Base-by-base conservation (phyloP, 2,888 invertebrate species). In the Campoletis raptor region DNA sequence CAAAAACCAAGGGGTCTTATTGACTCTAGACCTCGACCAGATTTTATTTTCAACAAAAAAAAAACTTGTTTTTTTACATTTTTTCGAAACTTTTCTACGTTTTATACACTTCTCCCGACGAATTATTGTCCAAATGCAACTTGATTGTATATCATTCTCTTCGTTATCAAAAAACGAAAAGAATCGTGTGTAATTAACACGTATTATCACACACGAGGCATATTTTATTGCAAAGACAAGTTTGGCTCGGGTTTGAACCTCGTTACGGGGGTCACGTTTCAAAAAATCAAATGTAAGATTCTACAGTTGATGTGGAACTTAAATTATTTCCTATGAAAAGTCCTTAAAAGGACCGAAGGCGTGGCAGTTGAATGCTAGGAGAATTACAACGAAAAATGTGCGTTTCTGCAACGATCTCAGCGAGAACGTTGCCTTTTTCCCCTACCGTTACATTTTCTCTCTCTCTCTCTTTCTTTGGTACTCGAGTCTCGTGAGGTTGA, bases 391-490 rank as follows among this genome's bases (percentile, higher is more conserved):
- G 61, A 61, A 61, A 61, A 61, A 30, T 61, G 30, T 61, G 61
- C 61, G 30, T 30, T 61, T 6, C 30, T 61, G 30, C 57, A 45
- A 45, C 45, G 45, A 45, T 45, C 15, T 45, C 15, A 57, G 10
- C 24, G 57, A 57, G 57, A 57, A 12, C 24, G 57, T 57, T 57
- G 57, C 1, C 8, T 54, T 54, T 54, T n/a, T 54, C 52, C 52
- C 57, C 24, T 57, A 57, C 61, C 61, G 61, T 61, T 57, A 57
- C 57, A 57, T 61, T 61, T 30, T 61, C 57, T 30, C 12, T 57
- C 24, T 54, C 57, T 30, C 12, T 61, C 57, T 61, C 57, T 24
- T 5, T 57, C 57, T 21, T 12, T 21, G 12, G 30, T 9, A 30
- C 61, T 24, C 12, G 24, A 30, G 24, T 61, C 12, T 24, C 61